phyloP scores from a whole-genome alignment of 2,888 invertebrate species.

The Macrosoma leucophasiata region DNA sequence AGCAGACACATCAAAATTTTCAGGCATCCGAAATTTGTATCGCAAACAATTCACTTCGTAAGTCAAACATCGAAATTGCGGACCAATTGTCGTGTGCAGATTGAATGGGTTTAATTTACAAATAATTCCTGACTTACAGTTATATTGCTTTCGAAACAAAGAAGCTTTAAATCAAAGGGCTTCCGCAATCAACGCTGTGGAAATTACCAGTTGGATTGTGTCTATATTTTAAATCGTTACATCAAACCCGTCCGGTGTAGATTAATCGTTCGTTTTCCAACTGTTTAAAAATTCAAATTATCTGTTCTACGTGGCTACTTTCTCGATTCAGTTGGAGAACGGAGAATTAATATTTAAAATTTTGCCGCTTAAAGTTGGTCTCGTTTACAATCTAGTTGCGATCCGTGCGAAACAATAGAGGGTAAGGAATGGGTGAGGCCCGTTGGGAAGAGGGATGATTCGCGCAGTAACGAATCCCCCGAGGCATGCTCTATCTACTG shows the following conservation, averaged over 20 bases:
- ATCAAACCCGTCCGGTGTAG: no score
- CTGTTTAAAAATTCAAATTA: slow-evolving; percentile 60
- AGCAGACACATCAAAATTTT: slow-evolving; percentile 8
- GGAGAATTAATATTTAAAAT: slow-evolving; percentile 52
- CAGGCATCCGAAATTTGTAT: no score
- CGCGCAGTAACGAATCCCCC: slow-evolving; percentile 49
- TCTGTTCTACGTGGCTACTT: slow-evolving; percentile 47
- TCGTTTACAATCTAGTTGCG: slow-evolving; percentile 17
- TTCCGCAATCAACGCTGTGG: slow-evolving; percentile 18
- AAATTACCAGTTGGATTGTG: no score
- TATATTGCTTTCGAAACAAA: no score
- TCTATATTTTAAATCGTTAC: no score
- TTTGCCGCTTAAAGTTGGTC: slow-evolving; percentile 26
- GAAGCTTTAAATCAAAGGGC: slow-evolving; percentile 27
- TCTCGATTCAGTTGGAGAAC: slow-evolving; percentile 39
- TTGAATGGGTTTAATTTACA: no score
- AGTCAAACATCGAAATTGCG: no score
- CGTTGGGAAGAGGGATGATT: slow-evolving; percentile 7
- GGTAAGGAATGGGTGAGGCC: slow-evolving; percentile 20
- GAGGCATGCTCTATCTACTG: slow-evolving; percentile 46
- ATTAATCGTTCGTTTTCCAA: slow-evolving; percentile 46
- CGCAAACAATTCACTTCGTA: no score
- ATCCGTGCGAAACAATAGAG: slow-evolving; percentile 22
- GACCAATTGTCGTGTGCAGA: no score
- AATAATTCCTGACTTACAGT: slow-evolving; percentile 10